phyloP scores from a whole-genome alignment of 92 coral and sea anemone species.

The Palythoa grandis region DNA sequence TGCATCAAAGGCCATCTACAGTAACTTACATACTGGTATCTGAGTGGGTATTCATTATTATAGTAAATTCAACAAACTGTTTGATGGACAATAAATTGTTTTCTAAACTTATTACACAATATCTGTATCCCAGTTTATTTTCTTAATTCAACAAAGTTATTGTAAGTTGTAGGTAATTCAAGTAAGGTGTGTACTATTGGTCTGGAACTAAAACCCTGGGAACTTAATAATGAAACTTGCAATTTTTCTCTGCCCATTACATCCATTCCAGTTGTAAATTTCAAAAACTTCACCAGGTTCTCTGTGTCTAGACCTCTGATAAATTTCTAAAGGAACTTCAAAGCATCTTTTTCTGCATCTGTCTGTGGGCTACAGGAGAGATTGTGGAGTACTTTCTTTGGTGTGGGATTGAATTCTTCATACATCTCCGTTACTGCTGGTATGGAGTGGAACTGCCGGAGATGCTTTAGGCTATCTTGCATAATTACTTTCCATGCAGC shows the following conservation, averaged over 20 bases:
- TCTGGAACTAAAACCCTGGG: slow-evolving; percentile 21
- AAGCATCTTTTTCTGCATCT: slow-evolving; percentile 27
- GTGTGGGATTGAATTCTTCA: slow-evolving; percentile 30
- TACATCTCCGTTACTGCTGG: slow-evolving; percentile 13
- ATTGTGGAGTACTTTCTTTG: slow-evolving; percentile 44
- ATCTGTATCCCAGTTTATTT: slow-evolving; percentile 1
- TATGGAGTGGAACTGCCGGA: slow-evolving; percentile 2
- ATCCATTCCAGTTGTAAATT: slow-evolving; percentile 34
- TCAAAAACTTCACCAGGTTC: not conserved
- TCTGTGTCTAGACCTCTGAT: slow-evolving; percentile 12
- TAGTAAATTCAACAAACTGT: not conserved
- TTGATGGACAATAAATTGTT: not conserved
- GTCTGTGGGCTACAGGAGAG: not conserved
- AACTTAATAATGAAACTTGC: slow-evolving; percentile 6
- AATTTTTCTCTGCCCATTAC: slow-evolving; percentile 12
- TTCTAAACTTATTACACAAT: slow-evolving; percentile 13
- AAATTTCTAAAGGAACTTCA: not conserved
- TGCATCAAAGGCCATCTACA: not conserved
- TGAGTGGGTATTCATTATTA: slow-evolving; percentile 4
- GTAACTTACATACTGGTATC: slow-evolving; percentile 5
- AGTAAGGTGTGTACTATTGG: slow-evolving; percentile 28
- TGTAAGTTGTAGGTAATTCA: slow-evolving; percentile 17
- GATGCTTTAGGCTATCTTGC: slow-evolving; percentile 5
- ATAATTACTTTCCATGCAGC: slow-evolving; percentile 48
- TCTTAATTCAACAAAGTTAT: slow-evolving; percentile 27